Evolutionary conservation across 2,797 vertebrate species (phyloP).

Genomic region (Botia kubotai): DNA sequence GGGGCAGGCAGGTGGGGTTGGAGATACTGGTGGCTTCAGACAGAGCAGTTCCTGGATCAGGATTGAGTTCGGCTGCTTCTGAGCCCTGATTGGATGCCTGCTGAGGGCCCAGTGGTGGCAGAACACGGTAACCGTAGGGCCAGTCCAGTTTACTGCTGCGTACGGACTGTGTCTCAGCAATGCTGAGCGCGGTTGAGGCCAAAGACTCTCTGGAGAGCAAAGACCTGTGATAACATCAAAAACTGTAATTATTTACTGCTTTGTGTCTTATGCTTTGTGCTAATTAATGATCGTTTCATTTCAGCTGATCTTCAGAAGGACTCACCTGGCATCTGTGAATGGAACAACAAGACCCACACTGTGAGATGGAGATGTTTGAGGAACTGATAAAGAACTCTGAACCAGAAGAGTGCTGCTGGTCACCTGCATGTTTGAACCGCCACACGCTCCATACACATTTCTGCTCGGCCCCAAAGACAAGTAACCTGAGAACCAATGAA

Average conservation of each 20-base stretch:
- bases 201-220: conserved; percentile 86
- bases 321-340: conserved; percentile 87
- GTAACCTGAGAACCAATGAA: conserved; percentile 76
- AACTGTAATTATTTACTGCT: neutral
- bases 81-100: conserved; percentile 74
- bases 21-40: conserved; percentile 77
- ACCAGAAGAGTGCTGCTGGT: conserved; percentile 82
- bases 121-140: conserved; percentile 83
- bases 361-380: conserved; percentile 79
- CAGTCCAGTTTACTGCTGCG: conserved; percentile 87
- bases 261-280: neutral
- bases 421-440: conserved; percentile 79
- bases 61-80: conserved; percentile 78
- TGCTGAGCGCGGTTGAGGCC: conserved; percentile 85
- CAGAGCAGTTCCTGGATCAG: conserved; percentile 78
- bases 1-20: conserved; percentile 83
- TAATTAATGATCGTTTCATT: neutral
- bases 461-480: conserved; percentile 72
- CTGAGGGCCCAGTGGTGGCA: conserved; percentile 78
- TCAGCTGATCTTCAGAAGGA: neutral
- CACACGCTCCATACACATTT: conserved; percentile 81
- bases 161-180: conserved; percentile 87
- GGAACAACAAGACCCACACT: conserved; percentile 77
- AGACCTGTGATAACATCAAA: conserved; percentile 78
- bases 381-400: conserved; percentile 75